Conservation (phyloP, 2,888 invertebrate genomes). For the Pseudanteris insignis region DNA sequence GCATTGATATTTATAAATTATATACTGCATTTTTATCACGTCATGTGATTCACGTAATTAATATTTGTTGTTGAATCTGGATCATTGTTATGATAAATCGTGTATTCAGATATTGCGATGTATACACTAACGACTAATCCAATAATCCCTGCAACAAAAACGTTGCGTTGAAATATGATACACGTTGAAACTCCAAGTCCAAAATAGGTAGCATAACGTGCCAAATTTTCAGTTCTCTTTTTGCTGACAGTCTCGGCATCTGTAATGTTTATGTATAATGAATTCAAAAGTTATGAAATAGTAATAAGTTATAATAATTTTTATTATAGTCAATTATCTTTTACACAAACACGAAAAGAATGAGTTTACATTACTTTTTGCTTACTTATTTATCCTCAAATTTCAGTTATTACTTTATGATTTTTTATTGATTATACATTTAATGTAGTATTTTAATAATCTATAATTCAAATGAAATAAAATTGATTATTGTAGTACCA, state of each 20-base stretch:
- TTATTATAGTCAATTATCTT: no score
- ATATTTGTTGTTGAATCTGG: conserved; percentile 53
- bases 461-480: no score
- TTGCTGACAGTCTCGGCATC: conserved; percentile 62
- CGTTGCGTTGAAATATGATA: conserved; percentile 85
- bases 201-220: conserved; percentile 84
- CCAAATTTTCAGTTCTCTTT: conserved; percentile 71
- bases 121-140: conserved; percentile 84
- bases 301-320: no score
- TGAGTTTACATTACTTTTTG: no score
- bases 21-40: conserved; percentile 1
- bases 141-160: conserved; percentile 78
- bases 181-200: conserved; percentile 86
- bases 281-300: no score
- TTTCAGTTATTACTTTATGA: no score
- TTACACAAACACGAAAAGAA: no score
- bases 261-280: no score
- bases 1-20: conserved; percentile 7
- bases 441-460: no score
- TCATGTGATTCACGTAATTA: conserved; percentile 1
- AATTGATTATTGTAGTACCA: no score
- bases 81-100: conserved; percentile 63
- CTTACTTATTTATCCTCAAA: no score
- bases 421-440: no score
- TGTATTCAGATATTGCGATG: conserved; percentile 87